Evolutionary conservation across 1,140 invertebrate genomes (phyloP).

Genomic region (Bombus superbus): DNA sequence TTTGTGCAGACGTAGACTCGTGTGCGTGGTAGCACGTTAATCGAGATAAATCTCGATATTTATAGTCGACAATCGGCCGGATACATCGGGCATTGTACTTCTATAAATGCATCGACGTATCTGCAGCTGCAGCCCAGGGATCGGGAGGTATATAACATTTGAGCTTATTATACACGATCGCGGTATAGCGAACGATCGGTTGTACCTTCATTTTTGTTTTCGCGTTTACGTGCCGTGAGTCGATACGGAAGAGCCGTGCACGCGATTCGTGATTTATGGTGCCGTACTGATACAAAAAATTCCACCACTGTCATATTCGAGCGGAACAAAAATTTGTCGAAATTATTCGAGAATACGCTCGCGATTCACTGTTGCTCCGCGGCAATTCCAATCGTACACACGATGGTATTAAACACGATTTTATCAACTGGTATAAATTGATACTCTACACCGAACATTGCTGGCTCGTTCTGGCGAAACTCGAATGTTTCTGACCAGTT

Average conservation of each 20-base stretch:
- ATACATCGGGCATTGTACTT: slow-evolving; percentile 62
- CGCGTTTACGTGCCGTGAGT: slow-evolving; percentile 40
- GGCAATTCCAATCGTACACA: not conserved
- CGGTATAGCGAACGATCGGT: slow-evolving; percentile 20
- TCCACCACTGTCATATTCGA: not conserved
- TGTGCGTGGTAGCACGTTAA: slow-evolving; percentile 61
- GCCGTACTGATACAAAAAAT: not conserved
- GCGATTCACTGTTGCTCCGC: not conserved
- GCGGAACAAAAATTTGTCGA: not conserved
- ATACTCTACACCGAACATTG: not conserved
- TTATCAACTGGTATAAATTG: not conserved
- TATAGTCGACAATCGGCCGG: slow-evolving; percentile 66
- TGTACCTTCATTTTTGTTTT: slow-evolving; percentile 54
- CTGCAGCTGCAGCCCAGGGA: slow-evolving; percentile 58
- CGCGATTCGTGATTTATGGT: slow-evolving; percentile 16
- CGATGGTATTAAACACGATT: not conserved
- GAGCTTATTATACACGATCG: slow-evolving; percentile 65
- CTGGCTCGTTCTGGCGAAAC: not conserved
- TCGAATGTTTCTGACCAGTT: not conserved
- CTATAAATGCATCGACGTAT: slow-evolving; percentile 59
- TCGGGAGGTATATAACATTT: slow-evolving; percentile 50
- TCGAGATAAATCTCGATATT: slow-evolving; percentile 73
- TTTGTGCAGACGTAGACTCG: slow-evolving; percentile 15
- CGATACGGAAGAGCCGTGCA: slow-evolving; percentile 36
- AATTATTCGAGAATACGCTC: not conserved